Evolutionary conservation across 2,113 vertebrate genomes (phyloP).

Genomic region (Channa argus): DNA sequence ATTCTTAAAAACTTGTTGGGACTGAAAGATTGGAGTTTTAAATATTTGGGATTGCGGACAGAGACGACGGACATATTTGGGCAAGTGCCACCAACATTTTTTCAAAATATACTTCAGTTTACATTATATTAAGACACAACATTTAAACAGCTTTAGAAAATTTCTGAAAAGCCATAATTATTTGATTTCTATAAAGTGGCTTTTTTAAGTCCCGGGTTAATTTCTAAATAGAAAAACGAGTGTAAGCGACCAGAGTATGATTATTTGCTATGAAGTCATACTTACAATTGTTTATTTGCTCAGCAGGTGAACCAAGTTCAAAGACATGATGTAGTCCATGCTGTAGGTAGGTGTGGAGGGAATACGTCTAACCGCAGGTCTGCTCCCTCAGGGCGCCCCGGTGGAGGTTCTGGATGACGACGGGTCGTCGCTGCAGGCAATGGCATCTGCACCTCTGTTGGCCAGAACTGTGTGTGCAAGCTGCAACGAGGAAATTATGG

Average conservation of each 20-base stretch:
- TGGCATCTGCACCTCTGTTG: conserved; percentile 87
- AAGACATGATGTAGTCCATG: rapidly evolving
- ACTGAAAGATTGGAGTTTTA: neutral
- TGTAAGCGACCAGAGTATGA: neutral
- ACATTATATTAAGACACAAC: no score
- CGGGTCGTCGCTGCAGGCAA: conserved; percentile 89
- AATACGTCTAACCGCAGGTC: conserved; percentile 32
- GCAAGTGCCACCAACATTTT: neutral
- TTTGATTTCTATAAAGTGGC: no score
- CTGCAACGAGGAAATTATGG: conserved; percentile 93
- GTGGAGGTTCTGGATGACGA: conserved; percentile 87
- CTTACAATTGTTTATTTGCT: neutral
- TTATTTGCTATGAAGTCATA: neutral
- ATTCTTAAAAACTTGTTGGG: neutral
- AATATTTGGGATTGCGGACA: neutral
- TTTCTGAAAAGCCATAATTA: no score
- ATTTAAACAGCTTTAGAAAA: neutral
- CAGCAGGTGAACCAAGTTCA: neutral
- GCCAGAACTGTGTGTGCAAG: conserved; percentile 90
- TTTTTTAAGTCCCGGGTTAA: no score
- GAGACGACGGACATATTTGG: neutral
- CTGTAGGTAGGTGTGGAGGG: neutral
- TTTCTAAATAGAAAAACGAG: no score
- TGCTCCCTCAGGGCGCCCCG: conserved; percentile 83
- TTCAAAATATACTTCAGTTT: no score